These are phyloP conservation scores for Amphibalanus amphitrite DNA, from an alignment of 1,140 invertebrate genomes.

Conservation along the genomic window DNA sequence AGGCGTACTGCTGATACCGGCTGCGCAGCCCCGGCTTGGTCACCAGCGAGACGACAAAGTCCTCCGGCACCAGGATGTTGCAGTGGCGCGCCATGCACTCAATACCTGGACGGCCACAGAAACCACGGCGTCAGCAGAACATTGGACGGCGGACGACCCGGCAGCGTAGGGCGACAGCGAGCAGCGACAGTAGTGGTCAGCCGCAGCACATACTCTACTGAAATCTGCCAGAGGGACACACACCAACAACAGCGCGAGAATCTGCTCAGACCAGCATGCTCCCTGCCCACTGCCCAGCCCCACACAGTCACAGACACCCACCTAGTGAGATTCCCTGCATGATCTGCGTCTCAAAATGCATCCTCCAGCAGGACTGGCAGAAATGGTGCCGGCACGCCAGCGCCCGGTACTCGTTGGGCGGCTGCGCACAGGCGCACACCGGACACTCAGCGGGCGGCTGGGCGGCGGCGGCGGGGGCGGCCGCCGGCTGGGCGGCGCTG, in stretches of 20 bases:
- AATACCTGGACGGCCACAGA: conserved; percentile 38
- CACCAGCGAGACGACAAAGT: conserved; percentile 77
- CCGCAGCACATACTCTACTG: no score
- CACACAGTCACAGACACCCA: conserved; percentile 22
- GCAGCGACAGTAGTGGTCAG: no score
- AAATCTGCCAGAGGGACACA: no score
- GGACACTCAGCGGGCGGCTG: conserved; percentile 28
- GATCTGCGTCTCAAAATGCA: conserved; percentile 91
- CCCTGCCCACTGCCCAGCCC: no score
- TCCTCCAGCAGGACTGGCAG: conserved; percentile 87
- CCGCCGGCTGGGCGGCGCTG: conserved; percentile 5
- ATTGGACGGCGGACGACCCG: no score
- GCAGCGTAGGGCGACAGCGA: no score
- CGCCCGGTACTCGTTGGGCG: conserved; percentile 46
- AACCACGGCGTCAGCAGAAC: no score
- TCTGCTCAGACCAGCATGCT: no score
- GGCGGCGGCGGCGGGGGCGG: background rate
- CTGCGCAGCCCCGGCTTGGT: conserved; percentile 59
- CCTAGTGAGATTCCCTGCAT: conserved; percentile 59
- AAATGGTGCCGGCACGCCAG: conserved; percentile 80
- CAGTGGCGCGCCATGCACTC: conserved; percentile 93
- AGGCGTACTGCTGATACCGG: conserved; percentile 87
- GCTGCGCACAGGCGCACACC: conserved; percentile 38
- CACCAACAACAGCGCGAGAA: no score
- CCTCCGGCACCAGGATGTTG: conserved; percentile 77